Evolutionary conservation across 2,888 invertebrate species (phyloP).

Genomic region (Drosophila aldrichi): DNA sequence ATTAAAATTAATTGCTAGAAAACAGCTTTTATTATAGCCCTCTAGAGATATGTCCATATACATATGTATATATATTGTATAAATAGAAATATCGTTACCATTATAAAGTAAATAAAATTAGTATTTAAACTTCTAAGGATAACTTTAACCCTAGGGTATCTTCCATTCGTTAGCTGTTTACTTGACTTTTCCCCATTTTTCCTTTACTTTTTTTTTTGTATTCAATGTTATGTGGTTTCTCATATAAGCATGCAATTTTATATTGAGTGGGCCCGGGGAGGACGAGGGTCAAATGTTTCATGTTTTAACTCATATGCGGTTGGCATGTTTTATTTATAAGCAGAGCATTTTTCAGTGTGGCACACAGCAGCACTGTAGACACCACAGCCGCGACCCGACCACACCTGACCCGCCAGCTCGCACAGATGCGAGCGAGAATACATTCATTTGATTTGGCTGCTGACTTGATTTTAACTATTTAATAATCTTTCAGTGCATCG

Average conservation of each 20-base stretch:
- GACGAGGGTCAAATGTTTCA: constrained; percentile 24
- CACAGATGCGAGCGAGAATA: constrained; percentile 28
- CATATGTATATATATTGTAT: no score
- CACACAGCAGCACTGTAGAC: neutral
- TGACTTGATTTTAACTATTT: neutral
- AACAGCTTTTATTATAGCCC: no score
- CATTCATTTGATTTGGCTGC: constrained; percentile 49
- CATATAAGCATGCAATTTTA: constrained; percentile 19
- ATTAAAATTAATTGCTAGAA: no score
- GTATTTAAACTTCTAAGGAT: no score
- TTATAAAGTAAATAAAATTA: no score
- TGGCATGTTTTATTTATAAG: constrained; percentile 74
- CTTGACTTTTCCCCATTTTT: neutral
- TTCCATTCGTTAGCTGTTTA: neutral
- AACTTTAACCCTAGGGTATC: neutral
- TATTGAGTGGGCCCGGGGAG: neutral
- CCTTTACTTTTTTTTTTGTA: neutral
- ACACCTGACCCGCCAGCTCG: constrained; percentile 18
- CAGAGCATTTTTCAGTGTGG: constrained; percentile 36
- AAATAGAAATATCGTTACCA: no score
- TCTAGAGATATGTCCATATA: no score
- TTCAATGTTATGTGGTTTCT: constrained; percentile 8
- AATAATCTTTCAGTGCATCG: neutral
- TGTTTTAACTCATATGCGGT: constrained; percentile 53
- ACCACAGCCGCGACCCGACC: constrained; percentile 2